Evolutionary conservation across 2,888 invertebrate species (phyloP).

Genomic region (Monopis laevigella): DNA sequence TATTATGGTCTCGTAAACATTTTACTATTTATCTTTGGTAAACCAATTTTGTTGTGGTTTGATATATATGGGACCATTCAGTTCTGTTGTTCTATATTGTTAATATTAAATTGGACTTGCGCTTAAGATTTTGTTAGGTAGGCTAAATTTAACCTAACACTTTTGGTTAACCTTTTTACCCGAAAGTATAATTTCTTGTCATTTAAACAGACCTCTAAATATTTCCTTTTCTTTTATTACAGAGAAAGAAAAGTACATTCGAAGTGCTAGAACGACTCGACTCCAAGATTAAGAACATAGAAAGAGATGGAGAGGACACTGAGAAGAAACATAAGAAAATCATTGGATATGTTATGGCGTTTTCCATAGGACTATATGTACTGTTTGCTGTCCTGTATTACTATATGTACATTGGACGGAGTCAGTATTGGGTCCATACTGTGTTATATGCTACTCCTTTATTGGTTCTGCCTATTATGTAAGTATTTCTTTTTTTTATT

Average conservation of each 20-base stretch:
- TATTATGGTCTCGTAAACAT: too few relatives aligned
- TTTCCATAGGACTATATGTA: conserved; percentile 76
- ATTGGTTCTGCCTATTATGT: conserved; percentile 85
- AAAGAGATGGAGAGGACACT: conserved; percentile 81
- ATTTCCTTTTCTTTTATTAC: conserved; percentile 21
- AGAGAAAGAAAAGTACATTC: conserved; percentile 59
- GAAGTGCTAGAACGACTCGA: conserved; percentile 76
- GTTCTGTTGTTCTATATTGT: too few relatives aligned
- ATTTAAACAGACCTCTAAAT: too few relatives aligned
- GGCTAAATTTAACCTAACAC: too few relatives aligned
- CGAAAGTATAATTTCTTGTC: too few relatives aligned
- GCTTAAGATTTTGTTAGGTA: too few relatives aligned
- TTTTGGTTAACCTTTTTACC: too few relatives aligned
- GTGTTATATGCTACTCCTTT: conserved; percentile 82
- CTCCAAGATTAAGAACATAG: conserved; percentile 81
- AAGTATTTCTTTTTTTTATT: too few relatives aligned
- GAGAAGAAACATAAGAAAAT: conserved; percentile 84
- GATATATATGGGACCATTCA: too few relatives aligned
- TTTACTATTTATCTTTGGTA: too few relatives aligned
- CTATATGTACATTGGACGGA: conserved; percentile 83
- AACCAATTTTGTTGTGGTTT: too few relatives aligned
- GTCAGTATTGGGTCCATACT: conserved; percentile 74
- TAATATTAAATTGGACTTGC: too few relatives aligned
- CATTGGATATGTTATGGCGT: conserved; percentile 78
- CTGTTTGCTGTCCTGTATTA: conserved; percentile 77